Evolutionary conservation across 2,113 vertebrate genomes (phyloP), one percentile per base, ranked within the genome.

Genomic region (Sinocyclocheilus anophthalmus): DNA sequence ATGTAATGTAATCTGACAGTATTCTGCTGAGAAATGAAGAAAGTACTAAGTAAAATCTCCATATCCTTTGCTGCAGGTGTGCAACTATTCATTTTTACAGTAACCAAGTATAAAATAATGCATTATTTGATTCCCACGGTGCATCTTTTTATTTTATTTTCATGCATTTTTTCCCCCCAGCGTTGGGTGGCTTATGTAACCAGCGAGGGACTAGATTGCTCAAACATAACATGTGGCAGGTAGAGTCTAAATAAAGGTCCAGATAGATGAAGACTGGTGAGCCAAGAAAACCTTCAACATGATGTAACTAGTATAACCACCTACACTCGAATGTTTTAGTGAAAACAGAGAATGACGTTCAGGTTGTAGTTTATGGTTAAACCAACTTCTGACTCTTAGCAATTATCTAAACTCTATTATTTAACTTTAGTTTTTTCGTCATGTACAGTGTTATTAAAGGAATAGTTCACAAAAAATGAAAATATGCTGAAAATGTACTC

Each of bases 1-100:
- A 37, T 80, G 77, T 80, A 39, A 37, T 61, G 77, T 42, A 42
- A 24, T 61, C 55, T 39, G 53, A 20, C 76, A 59, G 76, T n/a
- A 13, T 57, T 59, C 30, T 78, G 20, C 26, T 13, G 26, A 33
- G 26, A 33, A 59, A 37, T 20, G 37, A 72, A n/a, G 3, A 42
- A 72, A 39, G 39, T 11, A 70, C 20, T 20, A 20, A 9, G 7
- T 37, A 4, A 70, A 7, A 37, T 39, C 33, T 59, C 30, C 18
- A 30, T 20, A 70, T 4, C 1, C 33, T 70, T 10, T 72, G 30
- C 30, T 45, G 8, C 9, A 42, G 39, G 39, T 42, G 39, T 42
- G 39, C 39, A 42, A 42, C 39, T 42, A 42, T 42, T 42, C 39
- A 42, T 42, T 42, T 42, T 42, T 42, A 42, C 39, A 8, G 8